Conservation (phyloP, 2,888 invertebrate species). For the Elegia similella region DNA sequence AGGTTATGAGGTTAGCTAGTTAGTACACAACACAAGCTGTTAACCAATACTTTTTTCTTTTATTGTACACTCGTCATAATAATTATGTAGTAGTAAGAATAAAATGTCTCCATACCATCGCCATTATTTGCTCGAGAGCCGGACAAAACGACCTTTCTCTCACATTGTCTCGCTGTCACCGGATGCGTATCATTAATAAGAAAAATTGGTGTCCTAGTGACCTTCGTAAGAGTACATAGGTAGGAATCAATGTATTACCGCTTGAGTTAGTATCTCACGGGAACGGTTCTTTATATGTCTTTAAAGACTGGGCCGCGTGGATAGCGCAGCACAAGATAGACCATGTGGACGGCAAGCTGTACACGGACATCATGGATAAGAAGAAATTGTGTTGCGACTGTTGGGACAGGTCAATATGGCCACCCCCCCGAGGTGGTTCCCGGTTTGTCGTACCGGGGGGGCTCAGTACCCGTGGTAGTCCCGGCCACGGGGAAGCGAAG, state of each 20-base stretch:
- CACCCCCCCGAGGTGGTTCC: too few species aligned
- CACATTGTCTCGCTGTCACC: neutral
- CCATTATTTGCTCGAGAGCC: neutral
- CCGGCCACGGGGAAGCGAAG: too few species aligned
- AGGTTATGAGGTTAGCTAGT: too few species aligned
- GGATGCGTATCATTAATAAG: neutral
- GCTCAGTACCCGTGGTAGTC: too few species aligned
- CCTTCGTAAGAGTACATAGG: neutral
- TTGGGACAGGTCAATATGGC: slow-evolving; percentile 89
- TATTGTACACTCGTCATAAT: too few species aligned
- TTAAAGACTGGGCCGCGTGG: slow-evolving; percentile 86
- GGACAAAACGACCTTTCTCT: neutral
- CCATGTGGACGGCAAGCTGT: slow-evolving; percentile 87
- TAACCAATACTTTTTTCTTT: too few species aligned
- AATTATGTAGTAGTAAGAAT: too few species aligned
- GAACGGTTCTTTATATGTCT: too few species aligned
- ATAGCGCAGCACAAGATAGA: slow-evolving; percentile 91
- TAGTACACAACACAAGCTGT: too few species aligned
- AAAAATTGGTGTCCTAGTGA: neutral
- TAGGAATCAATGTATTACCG: neutral
- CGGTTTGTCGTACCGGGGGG: too few species aligned
- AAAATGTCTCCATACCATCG: neutral
- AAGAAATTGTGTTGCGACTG: slow-evolving; percentile 83
- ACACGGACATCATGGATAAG: slow-evolving; percentile 87
- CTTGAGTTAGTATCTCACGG: too few species aligned